A percentile compares a stretch with the other conserved stretches of the same genome.
Evolutionary conservation across 2,888 invertebrate species (phyloP).

Genomic region (Leucania comma): DNA sequence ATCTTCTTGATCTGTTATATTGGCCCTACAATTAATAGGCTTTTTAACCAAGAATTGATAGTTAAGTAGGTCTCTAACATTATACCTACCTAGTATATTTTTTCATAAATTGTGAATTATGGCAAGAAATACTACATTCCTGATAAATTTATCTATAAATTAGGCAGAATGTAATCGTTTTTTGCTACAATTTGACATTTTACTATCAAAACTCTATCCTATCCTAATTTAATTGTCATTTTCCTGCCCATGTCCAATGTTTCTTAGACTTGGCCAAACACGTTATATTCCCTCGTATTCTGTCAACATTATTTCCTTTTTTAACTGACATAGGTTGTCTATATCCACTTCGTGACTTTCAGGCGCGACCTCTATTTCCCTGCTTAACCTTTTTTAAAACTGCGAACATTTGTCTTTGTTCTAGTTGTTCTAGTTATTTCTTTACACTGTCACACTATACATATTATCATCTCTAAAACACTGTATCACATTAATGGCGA

Average conservation of each 20-base stretch:
- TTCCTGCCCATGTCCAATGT: background rate
- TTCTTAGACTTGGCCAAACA: background rate
- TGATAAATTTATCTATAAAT: background rate
- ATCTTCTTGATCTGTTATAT: background rate
- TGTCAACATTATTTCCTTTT: background rate
- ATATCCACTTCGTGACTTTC: background rate
- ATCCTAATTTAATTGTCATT: background rate
- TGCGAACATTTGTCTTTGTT: background rate
- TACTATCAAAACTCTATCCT: background rate
- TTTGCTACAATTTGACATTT: background rate
- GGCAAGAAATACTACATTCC: background rate
- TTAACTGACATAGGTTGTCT: background rate
- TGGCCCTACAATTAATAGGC: background rate
- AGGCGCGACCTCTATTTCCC: background rate
- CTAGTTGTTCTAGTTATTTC: no score
- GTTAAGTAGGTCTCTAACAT: no score
- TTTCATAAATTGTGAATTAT: background rate
- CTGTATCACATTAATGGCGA: no score
- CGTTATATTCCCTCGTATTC: background rate
- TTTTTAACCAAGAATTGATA: background rate
- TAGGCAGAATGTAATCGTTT: background rate
- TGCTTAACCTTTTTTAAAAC: background rate
- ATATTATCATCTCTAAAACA: no score
- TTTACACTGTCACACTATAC: background rate
- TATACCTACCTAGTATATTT: background rate